Percentiles rank a stretch among this genome's conserved stretches.
Conservation (phyloP, 53 echinoderm and acorn worm species). For the Astropecten irregularis region DNA sequence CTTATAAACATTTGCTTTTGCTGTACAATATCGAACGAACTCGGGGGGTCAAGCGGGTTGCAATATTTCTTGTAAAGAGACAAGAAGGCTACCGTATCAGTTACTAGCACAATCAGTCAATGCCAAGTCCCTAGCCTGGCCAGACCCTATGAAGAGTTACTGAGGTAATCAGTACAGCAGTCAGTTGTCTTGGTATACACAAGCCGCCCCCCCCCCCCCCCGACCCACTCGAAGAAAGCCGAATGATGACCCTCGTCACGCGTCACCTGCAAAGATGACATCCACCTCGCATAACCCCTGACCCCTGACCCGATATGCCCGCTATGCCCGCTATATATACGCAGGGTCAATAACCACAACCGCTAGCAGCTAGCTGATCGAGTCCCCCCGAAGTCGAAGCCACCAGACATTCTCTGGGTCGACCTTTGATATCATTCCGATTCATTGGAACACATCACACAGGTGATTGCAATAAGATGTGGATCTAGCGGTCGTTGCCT, state of each 20-base stretch:
- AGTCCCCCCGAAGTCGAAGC: not conserved
- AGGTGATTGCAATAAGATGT: slow-evolving; percentile 42
- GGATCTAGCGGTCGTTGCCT: slow-evolving; percentile 47
- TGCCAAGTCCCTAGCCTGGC: not conserved
- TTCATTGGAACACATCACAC: slow-evolving; percentile 33
- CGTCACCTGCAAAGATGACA: slow-evolving; percentile 37
- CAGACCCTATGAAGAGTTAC: too few relatives aligned
- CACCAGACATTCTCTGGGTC: not conserved
- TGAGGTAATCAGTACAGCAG: not conserved
- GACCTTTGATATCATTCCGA: slow-evolving; percentile 45
- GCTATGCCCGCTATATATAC: not conserved
- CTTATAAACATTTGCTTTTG: slow-evolving; percentile 39
- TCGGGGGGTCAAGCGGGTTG: slow-evolving; percentile 15
- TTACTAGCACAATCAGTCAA: slow-evolving; percentile 8
- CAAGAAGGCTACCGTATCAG: slow-evolving; percentile 21
- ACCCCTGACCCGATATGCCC: slow-evolving; percentile 29
- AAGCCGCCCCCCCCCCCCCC: too few relatives aligned
- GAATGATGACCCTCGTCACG: slow-evolving; percentile 25
- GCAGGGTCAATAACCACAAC: slow-evolving; percentile 2
- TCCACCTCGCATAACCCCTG: slow-evolving; percentile 43
- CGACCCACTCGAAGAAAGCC: slow-evolving; percentile 30
- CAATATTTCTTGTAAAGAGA: slow-evolving; percentile 48
- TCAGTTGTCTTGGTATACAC: not conserved
- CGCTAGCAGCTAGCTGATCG: not conserved
- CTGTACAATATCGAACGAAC: not conserved